These are phyloP conservation scores for Caenorhabditis tropicalis DNA, from an alignment of 1,140 invertebrate genomes.

Conservation along the genomic window DNA sequence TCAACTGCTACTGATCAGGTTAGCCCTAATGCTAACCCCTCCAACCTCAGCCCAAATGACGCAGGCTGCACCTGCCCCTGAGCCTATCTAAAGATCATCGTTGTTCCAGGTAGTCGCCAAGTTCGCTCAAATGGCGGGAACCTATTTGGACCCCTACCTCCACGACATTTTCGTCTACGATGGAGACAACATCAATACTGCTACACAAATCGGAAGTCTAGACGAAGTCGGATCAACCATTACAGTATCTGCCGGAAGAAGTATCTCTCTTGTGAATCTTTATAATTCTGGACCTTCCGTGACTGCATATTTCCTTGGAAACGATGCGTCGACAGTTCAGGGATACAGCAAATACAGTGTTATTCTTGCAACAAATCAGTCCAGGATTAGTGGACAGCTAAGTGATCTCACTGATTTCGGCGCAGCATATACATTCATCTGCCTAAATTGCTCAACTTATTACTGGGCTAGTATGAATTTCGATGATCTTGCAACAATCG, in stretches of 20 bases:
- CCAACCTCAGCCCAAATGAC: background rate
- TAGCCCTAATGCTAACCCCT: too few relatives aligned
- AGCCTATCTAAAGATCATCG: background rate
- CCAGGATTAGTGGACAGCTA: background rate
- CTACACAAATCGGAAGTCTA: background rate
- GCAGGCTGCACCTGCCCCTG: too few relatives aligned
- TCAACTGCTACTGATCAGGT: background rate
- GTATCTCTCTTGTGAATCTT: background rate
- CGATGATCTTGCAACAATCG: too few relatives aligned
- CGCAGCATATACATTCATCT: background rate
- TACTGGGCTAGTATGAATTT: background rate
- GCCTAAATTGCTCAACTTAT: background rate
- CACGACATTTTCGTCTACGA: background rate
- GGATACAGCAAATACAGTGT: background rate
- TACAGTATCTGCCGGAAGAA: background rate
- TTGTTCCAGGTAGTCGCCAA: background rate
- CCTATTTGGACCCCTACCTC: background rate
- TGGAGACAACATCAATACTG: conserved; percentile 7
- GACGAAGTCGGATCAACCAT: background rate
- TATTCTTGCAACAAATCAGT: background rate
- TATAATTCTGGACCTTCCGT: background rate
- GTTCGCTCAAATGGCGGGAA: background rate
- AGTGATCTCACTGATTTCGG: background rate
- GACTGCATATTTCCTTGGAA: background rate
- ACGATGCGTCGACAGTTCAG: background rate